These are phyloP conservation scores for Tigriopus japonicus DNA, from an alignment of 1,140 invertebrate genomes.

Conservation along the genomic window DNA sequence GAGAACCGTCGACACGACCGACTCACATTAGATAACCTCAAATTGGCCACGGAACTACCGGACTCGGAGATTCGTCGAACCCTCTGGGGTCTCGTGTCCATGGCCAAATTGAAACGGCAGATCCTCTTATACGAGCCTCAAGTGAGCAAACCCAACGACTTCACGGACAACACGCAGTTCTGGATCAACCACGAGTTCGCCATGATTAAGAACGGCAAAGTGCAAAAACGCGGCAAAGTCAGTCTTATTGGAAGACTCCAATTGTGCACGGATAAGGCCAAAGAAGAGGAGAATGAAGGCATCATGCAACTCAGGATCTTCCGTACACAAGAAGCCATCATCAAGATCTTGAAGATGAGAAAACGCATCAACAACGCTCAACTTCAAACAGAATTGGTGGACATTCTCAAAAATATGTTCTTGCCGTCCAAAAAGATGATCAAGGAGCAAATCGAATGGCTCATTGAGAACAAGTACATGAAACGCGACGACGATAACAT, in stretches of 20 bases:
- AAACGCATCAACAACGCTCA: conserved; percentile 83
- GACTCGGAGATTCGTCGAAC: conserved; percentile 86
- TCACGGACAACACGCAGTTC: conserved; percentile 75
- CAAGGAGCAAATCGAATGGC: conserved; percentile 97
- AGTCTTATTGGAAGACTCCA: conserved; percentile 87
- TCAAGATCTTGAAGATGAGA: conserved; percentile 96
- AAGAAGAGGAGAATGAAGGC: conserved; percentile 91
- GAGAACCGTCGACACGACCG: conserved; percentile 73
- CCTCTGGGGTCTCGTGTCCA: conserved; percentile 91
- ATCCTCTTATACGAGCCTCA: neutral
- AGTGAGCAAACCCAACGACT: conserved; percentile 24
- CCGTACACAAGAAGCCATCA: conserved; percentile 84
- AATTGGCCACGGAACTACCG: conserved; percentile 86
- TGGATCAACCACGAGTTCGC: conserved; percentile 96
- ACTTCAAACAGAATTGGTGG: conserved; percentile 84
- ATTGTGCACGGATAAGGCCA: conserved; percentile 79
- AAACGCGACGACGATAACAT: conserved; percentile 86
- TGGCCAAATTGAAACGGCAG: conserved; percentile 87
- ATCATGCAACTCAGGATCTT: conserved; percentile 88
- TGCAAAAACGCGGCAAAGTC: conserved; percentile 78
- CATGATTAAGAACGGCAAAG: conserved; percentile 75
- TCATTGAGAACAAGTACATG: conserved; percentile 98
- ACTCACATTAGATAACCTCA: conserved; percentile 83
- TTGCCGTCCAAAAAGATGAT: conserved; percentile 97
- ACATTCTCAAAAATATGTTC: conserved; percentile 98